Evolutionary conservation across 1,140 invertebrate species (phyloP), one percentile per base, ranked within the genome.

Genomic region (Delia radicum): DNA sequence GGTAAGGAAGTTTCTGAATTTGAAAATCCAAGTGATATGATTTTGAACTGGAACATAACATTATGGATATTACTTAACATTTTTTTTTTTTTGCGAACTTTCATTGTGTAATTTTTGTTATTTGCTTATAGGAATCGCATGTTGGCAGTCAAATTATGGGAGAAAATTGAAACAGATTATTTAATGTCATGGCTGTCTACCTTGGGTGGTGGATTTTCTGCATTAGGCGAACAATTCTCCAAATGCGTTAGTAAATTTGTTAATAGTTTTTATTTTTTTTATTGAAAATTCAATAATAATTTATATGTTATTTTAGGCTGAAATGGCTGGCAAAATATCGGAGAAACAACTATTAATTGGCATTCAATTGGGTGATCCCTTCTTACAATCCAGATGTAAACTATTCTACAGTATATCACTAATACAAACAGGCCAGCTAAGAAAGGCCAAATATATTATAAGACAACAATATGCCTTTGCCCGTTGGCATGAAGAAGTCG

Each of bases 171-270:
- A 87, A 87, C 96, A 77, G 94, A 96, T 82, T 90, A 94, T 88
- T 89, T 93, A 8, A 93, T 98, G 89, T 95, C 95, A 3, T 98
- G 96, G 95, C 88, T 98, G 3, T 98, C 96, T n/a, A 98, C 97
- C 1, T 88, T 99, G 13, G 97, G 97, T 67, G 96, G 96, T 61
- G 97, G 94, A 5, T 98, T 95, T 87, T 98, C 96, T 24, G 93
- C 96, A 8, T 88, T 98, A 65, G 97, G 97, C 18, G 96, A 98
- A 82, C 90, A 94, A 78, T 93, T 93, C 87, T 81, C 87, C 71
- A 87, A 92, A 81, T 96, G 92, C 89, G 94, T 95, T 91, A 91
- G 63, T n/a, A n/a, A n/a, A n/a, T n/a, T n/a, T n/a, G n/a, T 67
- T 71, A 13, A 13, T 21, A 0, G 7, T 10, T n/a, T 33, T 31